phyloP scores from a whole-genome alignment of 2,113 vertebrate genomes.

The Pelecanus crispus region DNA sequence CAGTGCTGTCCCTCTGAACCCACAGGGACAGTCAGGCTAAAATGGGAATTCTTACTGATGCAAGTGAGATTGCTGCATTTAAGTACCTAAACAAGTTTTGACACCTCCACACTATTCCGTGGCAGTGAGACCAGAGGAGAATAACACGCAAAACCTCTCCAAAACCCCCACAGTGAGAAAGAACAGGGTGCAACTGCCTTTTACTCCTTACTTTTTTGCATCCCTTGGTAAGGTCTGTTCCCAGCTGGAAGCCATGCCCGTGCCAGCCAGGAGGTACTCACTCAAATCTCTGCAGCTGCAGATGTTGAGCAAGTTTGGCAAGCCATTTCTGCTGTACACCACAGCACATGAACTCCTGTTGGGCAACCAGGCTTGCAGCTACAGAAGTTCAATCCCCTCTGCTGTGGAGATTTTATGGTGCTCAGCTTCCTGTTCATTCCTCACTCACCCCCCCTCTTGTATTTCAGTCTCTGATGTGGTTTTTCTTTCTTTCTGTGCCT shows the following conservation, averaged over 20 bases:
- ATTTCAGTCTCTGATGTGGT: not conserved
- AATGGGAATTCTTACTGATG: not conserved
- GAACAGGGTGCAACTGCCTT: not conserved
- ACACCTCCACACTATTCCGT: not conserved
- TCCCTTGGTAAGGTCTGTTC: not conserved
- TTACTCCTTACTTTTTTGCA: not conserved
- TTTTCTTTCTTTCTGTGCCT: not conserved
- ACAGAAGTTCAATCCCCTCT: not conserved
- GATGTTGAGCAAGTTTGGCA: not conserved
- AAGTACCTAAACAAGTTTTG: not conserved
- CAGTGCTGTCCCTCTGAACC: not conserved
- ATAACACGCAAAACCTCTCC: rapidly evolving
- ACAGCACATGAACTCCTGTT: not conserved
- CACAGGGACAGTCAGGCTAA: not conserved
- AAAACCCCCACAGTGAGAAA: not conserved
- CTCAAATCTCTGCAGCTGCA: not conserved
- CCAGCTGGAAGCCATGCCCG: not conserved
- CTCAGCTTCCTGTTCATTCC: not conserved
- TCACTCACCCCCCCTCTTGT: not conserved
- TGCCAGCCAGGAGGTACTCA: not conserved
- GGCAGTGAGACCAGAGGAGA: not conserved
- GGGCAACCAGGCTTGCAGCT: not conserved
- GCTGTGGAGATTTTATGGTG: rapidly evolving
- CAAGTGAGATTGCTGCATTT: not conserved
- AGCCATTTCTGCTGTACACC: not conserved